phyloP scores from a whole-genome alignment of 2,888 invertebrate genomes.

The Diogma glabrata region DNA sequence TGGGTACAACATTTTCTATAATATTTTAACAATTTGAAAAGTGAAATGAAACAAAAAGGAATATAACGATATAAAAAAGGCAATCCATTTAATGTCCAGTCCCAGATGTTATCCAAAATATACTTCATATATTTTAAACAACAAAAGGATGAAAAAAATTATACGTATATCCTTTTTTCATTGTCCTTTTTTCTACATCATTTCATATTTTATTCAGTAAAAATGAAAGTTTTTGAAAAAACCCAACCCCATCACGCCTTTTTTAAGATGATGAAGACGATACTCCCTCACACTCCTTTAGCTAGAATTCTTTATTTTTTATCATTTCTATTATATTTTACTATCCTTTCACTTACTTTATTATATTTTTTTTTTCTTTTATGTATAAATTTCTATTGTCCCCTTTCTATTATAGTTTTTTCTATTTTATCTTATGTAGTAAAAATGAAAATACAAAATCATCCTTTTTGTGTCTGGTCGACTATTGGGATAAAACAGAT shows the following conservation, averaged over 20 bases:
- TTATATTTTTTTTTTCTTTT: no score
- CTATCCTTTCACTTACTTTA: slow-evolving; percentile 9
- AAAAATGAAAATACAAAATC: slow-evolving; percentile 3
- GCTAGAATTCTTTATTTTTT: no score
- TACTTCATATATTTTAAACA: slow-evolving; percentile 2
- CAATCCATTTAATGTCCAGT: slow-evolving; percentile 9
- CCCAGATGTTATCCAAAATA: slow-evolving; percentile 9
- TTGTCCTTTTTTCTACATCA: slow-evolving; percentile 4
- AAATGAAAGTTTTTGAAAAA: slow-evolving; percentile 3
- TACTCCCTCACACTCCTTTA: slow-evolving; percentile 5
- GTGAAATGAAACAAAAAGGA: no score
- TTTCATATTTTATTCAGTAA: background rate
- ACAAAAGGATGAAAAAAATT: no score
- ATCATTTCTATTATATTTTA: slow-evolving; percentile 2
- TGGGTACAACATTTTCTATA: no score
- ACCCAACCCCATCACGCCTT: slow-evolving; percentile 9
- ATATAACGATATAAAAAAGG: background rate
- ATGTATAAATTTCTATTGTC: slow-evolving; percentile 8
- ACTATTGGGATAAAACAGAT: no score
- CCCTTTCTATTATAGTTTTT: slow-evolving; percentile 7
- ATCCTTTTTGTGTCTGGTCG: slow-evolving; percentile 5
- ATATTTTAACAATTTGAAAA: no score
- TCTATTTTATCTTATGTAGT: background rate
- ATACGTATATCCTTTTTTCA: slow-evolving; percentile 3
- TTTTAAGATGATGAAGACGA: slow-evolving; percentile 5